Percentiles rank a stretch among this genome's conserved stretches.
phyloP scores from a whole-genome alignment of 2,888 invertebrate genomes.

The Calliopum simillimum region DNA sequence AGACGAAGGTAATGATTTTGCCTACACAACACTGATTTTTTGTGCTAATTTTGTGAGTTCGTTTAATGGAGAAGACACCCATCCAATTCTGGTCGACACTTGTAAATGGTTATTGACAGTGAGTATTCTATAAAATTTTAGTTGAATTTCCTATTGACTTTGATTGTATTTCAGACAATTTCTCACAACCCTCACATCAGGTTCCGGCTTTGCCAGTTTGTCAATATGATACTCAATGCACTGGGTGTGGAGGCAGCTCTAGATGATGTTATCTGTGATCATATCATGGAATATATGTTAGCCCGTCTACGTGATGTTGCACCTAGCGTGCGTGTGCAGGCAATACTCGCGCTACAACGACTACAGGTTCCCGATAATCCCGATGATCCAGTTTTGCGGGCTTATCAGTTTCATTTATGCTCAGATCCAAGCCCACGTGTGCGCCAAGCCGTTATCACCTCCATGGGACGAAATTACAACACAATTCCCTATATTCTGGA shows the following conservation, averaged over 20 bases:
- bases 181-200: conserved; percentile 71
- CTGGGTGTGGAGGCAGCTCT: conserved; percentile 82
- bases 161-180: conserved; percentile 62
- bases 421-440: conserved; percentile 84
- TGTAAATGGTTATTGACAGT: conserved; percentile 61
- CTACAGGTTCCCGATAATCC: conserved; percentile 83
- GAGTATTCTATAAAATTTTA: conserved; percentile 37
- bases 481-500: conserved; percentile 79
- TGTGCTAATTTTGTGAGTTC: conserved; percentile 78
- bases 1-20: conserved; percentile 76
- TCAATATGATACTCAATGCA: conserved; percentile 79
- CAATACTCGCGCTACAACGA: conserved; percentile 81
- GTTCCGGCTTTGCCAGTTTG: conserved; percentile 81
- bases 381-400: conserved; percentile 80
- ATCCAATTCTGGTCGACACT: conserved; percentile 57
- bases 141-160: neutral
- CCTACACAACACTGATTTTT: conserved; percentile 78
- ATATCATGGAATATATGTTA: conserved; percentile 77
- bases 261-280: conserved; percentile 81
- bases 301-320: conserved; percentile 78
- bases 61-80: conserved; percentile 69
- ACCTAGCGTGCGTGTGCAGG: conserved; percentile 81
- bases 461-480: conserved; percentile 78
- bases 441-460: conserved; percentile 75
- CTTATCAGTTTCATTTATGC: conserved; percentile 77